Conservation (phyloP, 2,113 vertebrate genomes). For the Tichodroma muraria region DNA sequence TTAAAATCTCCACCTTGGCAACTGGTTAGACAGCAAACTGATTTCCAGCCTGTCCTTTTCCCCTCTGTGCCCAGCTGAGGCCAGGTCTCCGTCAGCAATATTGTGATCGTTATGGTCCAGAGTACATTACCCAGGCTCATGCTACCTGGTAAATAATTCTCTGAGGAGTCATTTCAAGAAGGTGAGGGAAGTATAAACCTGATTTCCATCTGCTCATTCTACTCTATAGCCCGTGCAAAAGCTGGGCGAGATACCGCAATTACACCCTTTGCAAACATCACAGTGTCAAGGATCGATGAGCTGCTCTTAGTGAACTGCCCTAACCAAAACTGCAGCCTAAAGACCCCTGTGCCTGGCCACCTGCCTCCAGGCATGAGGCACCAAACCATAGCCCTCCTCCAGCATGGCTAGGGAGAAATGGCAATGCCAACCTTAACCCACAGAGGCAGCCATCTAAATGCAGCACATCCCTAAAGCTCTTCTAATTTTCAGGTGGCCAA, state of each 20-base stretch:
- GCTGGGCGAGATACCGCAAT: neutral
- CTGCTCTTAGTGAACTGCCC: neutral
- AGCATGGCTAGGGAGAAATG: neutral
- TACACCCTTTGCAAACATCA: constrained; percentile 5
- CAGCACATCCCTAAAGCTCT: neutral
- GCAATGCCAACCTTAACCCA: neutral
- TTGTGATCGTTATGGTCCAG: neutral
- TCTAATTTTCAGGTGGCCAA: neutral
- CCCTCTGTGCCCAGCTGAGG: neutral
- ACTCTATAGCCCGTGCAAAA: neutral
- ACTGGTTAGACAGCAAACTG: neutral
- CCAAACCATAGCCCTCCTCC: neutral
- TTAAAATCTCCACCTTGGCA: constrained; percentile 31
- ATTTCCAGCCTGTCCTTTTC: neutral
- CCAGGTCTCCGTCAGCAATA: neutral
- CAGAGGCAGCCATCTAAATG: neutral
- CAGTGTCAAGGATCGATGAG: neutral
- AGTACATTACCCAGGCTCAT: neutral
- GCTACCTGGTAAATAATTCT: neutral
- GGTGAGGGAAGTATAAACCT: neutral
- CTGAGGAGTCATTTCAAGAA: neutral
- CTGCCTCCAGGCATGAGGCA: neutral
- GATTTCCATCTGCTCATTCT: neutral
- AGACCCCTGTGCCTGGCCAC: neutral
- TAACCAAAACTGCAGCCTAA: neutral